A percentile compares a stretch with the other conserved stretches of the same genome.
phyloP scores from a whole-genome alignment of 2,888 invertebrate genomes.

The Acronicta psi region DNA sequence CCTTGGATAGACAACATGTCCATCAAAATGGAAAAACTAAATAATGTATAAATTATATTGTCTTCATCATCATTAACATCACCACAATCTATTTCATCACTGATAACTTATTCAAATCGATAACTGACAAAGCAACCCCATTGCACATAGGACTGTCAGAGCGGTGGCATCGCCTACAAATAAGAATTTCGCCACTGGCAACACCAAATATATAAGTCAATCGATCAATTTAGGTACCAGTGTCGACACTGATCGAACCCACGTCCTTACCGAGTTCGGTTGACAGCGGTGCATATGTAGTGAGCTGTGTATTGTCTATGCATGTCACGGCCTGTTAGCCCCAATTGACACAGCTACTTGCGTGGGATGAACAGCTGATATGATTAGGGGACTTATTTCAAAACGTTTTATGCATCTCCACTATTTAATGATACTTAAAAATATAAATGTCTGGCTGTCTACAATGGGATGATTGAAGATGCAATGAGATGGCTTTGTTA shows the following conservation, averaged over 20 bases:
- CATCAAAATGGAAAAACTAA: conserved; percentile 7
- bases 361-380: conserved; percentile 16
- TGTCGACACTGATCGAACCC: conserved; percentile 24
- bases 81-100: not conserved
- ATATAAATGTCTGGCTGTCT: no score
- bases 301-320: conserved; percentile 12
- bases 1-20: conserved; percentile 9
- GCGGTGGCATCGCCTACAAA: conserved; percentile 22
- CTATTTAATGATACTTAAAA: no score
- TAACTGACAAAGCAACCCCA: not conserved
- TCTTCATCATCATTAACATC: not conserved
- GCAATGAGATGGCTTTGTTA: no score
- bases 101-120: not conserved
- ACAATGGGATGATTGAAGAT: no score
- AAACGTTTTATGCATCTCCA: no score
- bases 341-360: conserved; percentile 21
- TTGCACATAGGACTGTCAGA: conserved; percentile 5
- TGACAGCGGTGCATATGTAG: conserved; percentile 27
- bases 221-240: conserved; percentile 12
- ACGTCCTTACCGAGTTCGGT: conserved; percentile 9
- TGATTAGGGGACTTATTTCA: not conserved
- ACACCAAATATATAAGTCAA: conserved; percentile 33
- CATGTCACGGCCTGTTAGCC: conserved; percentile 33
- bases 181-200: conserved; percentile 33
- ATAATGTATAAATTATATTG: conserved; percentile 1